Evolutionary conservation across 1,140 invertebrate genomes (phyloP).

Genomic region (Acromyrmex echinatior): DNA sequence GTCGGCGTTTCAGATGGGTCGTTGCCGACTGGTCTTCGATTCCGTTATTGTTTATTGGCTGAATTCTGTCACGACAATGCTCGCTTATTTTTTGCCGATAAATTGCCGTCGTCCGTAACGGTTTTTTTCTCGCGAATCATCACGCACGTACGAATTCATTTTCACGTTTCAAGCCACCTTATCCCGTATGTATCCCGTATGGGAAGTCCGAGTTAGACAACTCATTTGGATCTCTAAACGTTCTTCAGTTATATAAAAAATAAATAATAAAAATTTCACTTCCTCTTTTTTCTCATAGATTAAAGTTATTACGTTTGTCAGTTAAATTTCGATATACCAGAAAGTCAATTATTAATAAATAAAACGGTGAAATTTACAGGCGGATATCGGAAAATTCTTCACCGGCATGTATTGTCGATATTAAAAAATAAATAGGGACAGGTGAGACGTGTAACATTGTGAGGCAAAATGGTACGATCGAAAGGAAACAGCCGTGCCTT

Average conservation of each 20-base stretch:
- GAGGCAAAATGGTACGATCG: slow-evolving; percentile 61
- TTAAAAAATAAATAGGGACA: slow-evolving; percentile 59
- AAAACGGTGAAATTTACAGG: neutral
- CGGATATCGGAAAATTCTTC: neutral
- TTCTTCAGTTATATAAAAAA: slow-evolving; percentile 9
- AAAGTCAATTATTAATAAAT: neutral
- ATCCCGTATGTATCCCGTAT: slow-evolving; percentile 1
- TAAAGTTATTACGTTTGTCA: neutral
- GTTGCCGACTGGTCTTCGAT: slow-evolving; percentile 28
- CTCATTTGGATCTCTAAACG: neutral
- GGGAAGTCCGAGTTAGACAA: neutral
- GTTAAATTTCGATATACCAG: too few species aligned
- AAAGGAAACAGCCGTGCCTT: slow-evolving; percentile 74
- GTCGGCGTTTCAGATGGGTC: slow-evolving; percentile 34
- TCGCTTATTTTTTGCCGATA: slow-evolving; percentile 41
- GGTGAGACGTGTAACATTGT: slow-evolving; percentile 49
- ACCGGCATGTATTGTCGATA: slow-evolving; percentile 7
- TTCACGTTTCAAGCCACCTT: slow-evolving; percentile 44
- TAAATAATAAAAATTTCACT: slow-evolving; percentile 5
- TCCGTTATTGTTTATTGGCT: slow-evolving; percentile 67
- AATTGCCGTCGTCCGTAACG: slow-evolving; percentile 59
- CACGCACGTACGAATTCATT: slow-evolving; percentile 64
- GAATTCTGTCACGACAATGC: slow-evolving; percentile 47
- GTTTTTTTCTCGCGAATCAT: slow-evolving; percentile 46
- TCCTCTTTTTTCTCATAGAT: neutral